phyloP scores from a whole-genome alignment of 2,888 invertebrate species.

The Mongoloraphidia duomilia region DNA sequence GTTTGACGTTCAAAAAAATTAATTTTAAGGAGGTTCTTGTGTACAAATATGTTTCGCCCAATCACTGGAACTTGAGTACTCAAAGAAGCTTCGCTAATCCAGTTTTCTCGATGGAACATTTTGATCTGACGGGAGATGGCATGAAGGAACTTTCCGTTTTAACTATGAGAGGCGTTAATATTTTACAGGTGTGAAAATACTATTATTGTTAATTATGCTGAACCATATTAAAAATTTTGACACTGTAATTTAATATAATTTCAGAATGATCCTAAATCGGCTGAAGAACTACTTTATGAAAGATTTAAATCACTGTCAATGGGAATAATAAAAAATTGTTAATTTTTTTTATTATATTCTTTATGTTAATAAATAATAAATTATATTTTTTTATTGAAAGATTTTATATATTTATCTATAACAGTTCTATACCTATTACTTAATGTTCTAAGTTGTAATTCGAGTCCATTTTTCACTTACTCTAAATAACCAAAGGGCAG shows the following conservation, averaged over 20 bases:
- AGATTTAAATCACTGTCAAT: no score
- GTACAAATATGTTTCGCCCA: slow-evolving; percentile 30
- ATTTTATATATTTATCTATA: background rate
- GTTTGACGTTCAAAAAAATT: background rate
- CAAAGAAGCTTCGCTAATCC: slow-evolving; percentile 43
- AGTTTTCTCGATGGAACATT: slow-evolving; percentile 41
- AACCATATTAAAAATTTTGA: no score
- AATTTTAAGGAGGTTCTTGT: slow-evolving; percentile 33
- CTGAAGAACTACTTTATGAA: no score
- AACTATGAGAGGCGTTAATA: slow-evolving; percentile 48
- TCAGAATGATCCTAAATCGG: no score
- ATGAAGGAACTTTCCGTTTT: slow-evolving; percentile 48
- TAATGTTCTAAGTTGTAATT: slow-evolving; percentile 12
- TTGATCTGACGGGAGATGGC: slow-evolving; percentile 52
- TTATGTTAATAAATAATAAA: no score
- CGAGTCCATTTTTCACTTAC: slow-evolving; percentile 72
- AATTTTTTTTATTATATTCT: no score
- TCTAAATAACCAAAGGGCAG: slow-evolving; percentile 57
- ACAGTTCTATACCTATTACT: background rate
- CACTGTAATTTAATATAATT: no score
- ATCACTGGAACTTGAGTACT: slow-evolving; percentile 33
- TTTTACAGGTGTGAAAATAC: slow-evolving; percentile 37
- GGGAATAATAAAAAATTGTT: no score
- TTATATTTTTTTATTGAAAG: slow-evolving; percentile 1
- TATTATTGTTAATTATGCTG: no score